Percentiles rank a stretch among this genome's conserved stretches.
These are phyloP conservation scores for Paratrypauchen microcephalus DNA, from an alignment of 2,797 vertebrate species.

Conservation along the genomic window DNA sequence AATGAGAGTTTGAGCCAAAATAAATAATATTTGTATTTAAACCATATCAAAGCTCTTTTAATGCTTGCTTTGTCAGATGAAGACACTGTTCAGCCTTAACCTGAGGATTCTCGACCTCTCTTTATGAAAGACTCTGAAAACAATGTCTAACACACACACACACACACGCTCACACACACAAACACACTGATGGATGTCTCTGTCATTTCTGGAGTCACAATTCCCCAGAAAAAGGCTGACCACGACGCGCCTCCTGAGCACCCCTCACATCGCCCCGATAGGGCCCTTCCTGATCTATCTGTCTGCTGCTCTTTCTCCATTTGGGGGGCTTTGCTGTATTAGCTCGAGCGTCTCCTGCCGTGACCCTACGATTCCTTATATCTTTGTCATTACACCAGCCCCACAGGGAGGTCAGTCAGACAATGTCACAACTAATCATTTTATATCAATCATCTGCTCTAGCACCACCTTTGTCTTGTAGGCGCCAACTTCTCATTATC, in stretches of 20 bases:
- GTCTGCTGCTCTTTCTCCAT: slow-evolving; percentile 38
- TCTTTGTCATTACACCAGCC: slow-evolving; percentile 9
- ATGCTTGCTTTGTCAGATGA: slow-evolving; percentile 14
- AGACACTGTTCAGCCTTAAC: slow-evolving; percentile 10
- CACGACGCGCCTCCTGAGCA: slow-evolving; percentile 15
- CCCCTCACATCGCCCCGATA: slow-evolving; percentile 27
- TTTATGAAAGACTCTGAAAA: slow-evolving; percentile 20
- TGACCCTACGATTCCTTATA: slow-evolving; percentile 7
- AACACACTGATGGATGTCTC: slow-evolving; percentile 58
- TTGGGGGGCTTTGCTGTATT: slow-evolving; percentile 23
- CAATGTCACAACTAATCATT: slow-evolving; percentile 20
- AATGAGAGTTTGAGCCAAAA: background rate
- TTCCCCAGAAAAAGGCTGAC: slow-evolving; percentile 53
- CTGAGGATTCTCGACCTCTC: slow-evolving; percentile 27
- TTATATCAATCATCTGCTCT: slow-evolving; percentile 21
- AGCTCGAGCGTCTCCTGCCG: slow-evolving; percentile 19
- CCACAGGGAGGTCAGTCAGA: slow-evolving; percentile 11
- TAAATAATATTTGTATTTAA: slow-evolving; percentile 7
- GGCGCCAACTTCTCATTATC: background rate
- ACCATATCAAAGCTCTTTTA: slow-evolving; percentile 16
- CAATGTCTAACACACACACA: slow-evolving; percentile 6
- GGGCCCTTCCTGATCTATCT: slow-evolving; percentile 34
- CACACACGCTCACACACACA: background rate
- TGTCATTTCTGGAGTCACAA: slow-evolving; percentile 54
- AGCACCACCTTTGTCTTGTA: background rate